Conservation (phyloP, 2,797 vertebrate species). For the Coendou prehensilis region DNA sequence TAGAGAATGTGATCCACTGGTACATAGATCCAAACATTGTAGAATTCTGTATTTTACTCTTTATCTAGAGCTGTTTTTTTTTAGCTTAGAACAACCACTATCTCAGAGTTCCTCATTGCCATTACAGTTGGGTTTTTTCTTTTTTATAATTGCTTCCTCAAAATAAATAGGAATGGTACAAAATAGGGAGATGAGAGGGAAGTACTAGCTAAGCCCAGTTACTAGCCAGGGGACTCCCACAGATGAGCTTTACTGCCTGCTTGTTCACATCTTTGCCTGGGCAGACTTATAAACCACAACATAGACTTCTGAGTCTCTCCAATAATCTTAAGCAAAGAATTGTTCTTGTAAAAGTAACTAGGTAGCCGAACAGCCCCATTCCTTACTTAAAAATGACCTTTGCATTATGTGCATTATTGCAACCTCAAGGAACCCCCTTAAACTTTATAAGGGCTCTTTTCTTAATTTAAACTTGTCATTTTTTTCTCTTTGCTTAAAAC, state of each 20-base stretch:
- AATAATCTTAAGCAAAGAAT: background rate
- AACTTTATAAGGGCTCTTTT: background rate
- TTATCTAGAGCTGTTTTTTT: background rate
- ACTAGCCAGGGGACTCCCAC: background rate
- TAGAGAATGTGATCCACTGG: background rate
- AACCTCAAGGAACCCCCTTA: background rate
- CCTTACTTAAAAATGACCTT: background rate
- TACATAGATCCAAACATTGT: background rate
- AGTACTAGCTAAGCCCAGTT: background rate
- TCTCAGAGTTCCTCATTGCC: conserved; percentile 4
- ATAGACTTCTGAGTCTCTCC: background rate
- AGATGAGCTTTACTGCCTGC: background rate
- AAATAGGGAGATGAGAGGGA: background rate
- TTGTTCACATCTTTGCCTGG: background rate
- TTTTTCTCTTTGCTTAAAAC: background rate
- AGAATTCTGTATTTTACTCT: background rate
- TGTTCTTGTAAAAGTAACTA: background rate
- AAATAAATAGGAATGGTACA: background rate
- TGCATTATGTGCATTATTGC: background rate
- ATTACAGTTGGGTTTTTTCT: background rate
- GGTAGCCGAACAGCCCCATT: background rate
- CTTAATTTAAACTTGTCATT: background rate
- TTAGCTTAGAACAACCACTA: background rate
- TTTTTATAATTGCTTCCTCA: background rate
- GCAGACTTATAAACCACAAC: background rate